These are phyloP conservation scores for Stenoptilia bipunctidactyla DNA, from an alignment of 2,888 invertebrate genomes.

Conservation along the genomic window DNA sequence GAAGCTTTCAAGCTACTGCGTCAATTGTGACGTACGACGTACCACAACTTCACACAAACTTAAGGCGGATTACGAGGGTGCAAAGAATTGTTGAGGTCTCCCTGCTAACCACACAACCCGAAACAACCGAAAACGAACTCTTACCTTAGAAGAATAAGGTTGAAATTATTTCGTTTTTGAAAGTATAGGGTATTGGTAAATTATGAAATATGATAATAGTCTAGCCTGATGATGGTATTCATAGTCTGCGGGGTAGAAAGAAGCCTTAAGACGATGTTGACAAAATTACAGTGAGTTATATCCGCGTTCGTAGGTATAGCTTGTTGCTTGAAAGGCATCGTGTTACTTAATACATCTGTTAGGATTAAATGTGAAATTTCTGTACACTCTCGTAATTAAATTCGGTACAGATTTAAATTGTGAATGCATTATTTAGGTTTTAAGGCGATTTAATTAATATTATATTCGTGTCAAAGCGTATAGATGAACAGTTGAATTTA, in stretches of 20 bases:
- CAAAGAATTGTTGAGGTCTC: constrained; percentile 47
- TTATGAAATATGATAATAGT: constrained; percentile 64
- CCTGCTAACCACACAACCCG: constrained; percentile 23
- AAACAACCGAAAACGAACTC: background rate
- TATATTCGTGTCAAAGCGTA: no score
- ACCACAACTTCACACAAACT: constrained; percentile 42
- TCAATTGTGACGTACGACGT: constrained; percentile 41
- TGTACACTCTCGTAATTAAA: no score
- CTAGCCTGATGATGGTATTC: constrained; percentile 60
- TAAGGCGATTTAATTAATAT: no score
- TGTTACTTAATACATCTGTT: no score
- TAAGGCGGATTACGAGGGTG: constrained; percentile 38
- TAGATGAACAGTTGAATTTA: no score
- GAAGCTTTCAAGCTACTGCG: no score
- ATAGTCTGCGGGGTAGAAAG: constrained; percentile 45
- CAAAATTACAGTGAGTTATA: background rate
- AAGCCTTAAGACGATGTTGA: constrained; percentile 34
- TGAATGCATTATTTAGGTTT: no score
- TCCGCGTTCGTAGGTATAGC: no score
- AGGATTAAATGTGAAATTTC: no score
- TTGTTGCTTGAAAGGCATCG: no score
- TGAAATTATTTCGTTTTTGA: background rate
- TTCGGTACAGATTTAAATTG: no score
- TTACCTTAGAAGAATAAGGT: background rate
- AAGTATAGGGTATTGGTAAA: background rate